Base-by-base conservation (phyloP, 2,113 vertebrate genomes). In the Guaruba guarouba region DNA sequence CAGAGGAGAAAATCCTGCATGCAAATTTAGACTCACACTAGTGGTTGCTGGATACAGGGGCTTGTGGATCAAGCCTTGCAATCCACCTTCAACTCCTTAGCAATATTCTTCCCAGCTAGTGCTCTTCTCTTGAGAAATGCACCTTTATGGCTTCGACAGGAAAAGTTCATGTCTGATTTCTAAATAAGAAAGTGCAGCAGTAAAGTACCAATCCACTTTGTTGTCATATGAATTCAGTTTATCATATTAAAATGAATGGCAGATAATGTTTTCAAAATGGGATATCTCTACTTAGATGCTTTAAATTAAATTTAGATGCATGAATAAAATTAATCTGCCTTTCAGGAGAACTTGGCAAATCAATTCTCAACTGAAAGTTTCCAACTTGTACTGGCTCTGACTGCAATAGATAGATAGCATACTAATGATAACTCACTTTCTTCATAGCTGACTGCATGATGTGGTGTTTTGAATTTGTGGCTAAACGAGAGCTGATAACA, bases 1-100 rank as follows among this genome's bases (percentile, higher is more conserved):
- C 89, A 57, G 63, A 85, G 49, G 37, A 89, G 3, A 95, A 96
- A 94, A 93, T 85, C 78, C 70, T 74, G 17, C 51, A 19, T 52
- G 76, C 91, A 95, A 91, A 94, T 95, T 92, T 77, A 77, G 54
- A 91, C 79, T 54, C 67, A 76, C 92, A 91, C 85, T 90, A 94
- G 59, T 70, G n/a, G 54, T 88, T 95, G 41, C 54, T 90, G 82
- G 33, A 63, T 86, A 17, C 11, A 70, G 41, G 25, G 59, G 12
- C 70, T 80, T 62, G 41, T 57, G 51, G 74, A 70, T 95, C 63
- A 80, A 55, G 43, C 39, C 31, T 92, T 85, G 35, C 15, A 22
- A 86, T 90, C 86, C 51, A 78, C 69, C 57, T 90, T 81, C 68
- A 80, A 8, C 57, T 85, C 25, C 70, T 91, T 93, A 59, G 63